Evolutionary conservation across 2,888 invertebrate genomes (phyloP), one percentile per base, ranked within the genome.

Genomic region (Teleogryllus oceanicus): DNA sequence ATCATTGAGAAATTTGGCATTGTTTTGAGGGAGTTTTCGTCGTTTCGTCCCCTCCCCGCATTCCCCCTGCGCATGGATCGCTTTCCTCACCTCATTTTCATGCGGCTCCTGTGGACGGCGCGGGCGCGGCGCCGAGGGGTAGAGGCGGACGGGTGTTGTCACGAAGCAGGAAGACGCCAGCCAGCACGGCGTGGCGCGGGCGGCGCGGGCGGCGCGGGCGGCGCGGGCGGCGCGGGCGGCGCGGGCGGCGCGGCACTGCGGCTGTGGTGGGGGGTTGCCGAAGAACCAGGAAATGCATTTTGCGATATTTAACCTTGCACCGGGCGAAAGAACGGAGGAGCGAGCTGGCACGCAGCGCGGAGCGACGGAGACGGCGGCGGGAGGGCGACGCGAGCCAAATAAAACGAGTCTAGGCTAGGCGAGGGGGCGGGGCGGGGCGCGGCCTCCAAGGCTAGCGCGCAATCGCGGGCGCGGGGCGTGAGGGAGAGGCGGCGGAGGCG

Each of bases 261-360:
- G 62, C 62, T 4, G 37, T 37, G 37, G 37, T 37, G 37, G 37
- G 37, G 37, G 5, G 37, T 37, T 62, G 62, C 62, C 62, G 62
- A 62, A 62, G 62, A 62, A 62, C 62, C 62, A 62, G 62, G 62
- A 62, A 62, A 62, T 62, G 62, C 62, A 62, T 3, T 62, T 62
- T 62, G 62, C 62, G 62, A 62, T 62, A 62, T 62, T 62, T 62
- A 12, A 62, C 62, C 62, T 62, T 62, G 62, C 62, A n/a, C 62
- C 62, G 62, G 62, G 62, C 62, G 62, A 62, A 62, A 62, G 62
- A 62, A 12, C 62, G 13, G 62, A 62, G 62, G n/a, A n/a, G n/a
- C 16, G n/a, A 13, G 62, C 13, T 18, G 62, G 13, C 62, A 62
- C n/a, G 62, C n/a, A 10, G 16, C n/a, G n/a, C 62, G 13, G 62